These are phyloP conservation scores for Epinephelus moara DNA, from an alignment of 2,113 vertebrate genomes.

Conservation along the genomic window DNA sequence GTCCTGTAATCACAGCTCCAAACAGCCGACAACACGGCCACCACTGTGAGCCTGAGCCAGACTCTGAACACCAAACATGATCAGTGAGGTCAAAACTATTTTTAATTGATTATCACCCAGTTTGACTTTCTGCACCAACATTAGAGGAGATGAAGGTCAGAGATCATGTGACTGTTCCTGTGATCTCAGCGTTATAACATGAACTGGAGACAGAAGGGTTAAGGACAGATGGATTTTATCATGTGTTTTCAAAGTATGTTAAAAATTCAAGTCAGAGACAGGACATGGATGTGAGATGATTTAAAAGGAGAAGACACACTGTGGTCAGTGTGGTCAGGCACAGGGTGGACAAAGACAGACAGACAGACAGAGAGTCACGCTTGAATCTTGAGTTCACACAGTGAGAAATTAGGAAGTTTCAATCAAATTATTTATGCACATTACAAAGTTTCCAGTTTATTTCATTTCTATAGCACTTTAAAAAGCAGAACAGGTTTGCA, in stretches of 20 bases:
- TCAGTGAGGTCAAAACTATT: background rate
- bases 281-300: background rate
- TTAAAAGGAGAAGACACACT: background rate
- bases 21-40: constrained; percentile 47
- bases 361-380: no score
- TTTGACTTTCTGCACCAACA: background rate
- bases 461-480: no score
- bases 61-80: constrained; percentile 12
- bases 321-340: no score
- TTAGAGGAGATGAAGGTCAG: background rate
- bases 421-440: no score
- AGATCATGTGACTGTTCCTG: background rate
- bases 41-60: constrained; percentile 29
- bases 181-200: background rate
- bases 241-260: no score
- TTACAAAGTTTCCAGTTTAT: no score
- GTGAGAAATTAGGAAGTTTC: no score
- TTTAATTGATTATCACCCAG: background rate
- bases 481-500: no score
- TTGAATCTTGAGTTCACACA: no score
- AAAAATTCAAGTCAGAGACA: background rate
- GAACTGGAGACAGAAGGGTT: background rate
- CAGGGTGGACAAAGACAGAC: no score
- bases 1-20: constrained; percentile 69
- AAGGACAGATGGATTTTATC: background rate